Conservation (phyloP, 2,797 vertebrate species). For the Tiaroga cobitis region DNA sequence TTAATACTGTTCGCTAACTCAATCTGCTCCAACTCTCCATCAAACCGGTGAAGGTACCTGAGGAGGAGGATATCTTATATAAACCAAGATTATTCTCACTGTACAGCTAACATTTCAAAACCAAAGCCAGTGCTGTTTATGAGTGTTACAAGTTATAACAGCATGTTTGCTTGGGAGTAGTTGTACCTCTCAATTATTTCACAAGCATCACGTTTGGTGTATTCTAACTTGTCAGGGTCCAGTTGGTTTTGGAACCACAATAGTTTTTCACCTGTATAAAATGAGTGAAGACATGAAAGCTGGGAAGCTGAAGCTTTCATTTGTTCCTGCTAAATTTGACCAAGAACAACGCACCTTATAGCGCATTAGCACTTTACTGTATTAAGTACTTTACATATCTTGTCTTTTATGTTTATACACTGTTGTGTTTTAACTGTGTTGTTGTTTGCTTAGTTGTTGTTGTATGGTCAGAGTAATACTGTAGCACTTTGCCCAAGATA, state of each 20-base stretch:
- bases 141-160: too few species aligned
- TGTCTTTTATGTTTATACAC: too few species aligned
- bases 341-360: too few species aligned
- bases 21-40: conserved; percentile 91
- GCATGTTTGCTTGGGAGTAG: background rate
- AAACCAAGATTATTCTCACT: background rate
- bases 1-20: conserved; percentile 91
- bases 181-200: conserved; percentile 87
- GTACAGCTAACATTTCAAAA: background rate
- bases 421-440: too few species aligned
- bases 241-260: conserved; percentile 92
- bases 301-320: too few species aligned
- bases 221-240: conserved; percentile 81
- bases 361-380: too few species aligned
- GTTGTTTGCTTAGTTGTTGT: too few species aligned
- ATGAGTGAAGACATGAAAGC: background rate
- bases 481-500: too few species aligned
- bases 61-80: background rate
- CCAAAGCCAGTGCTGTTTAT: background rate
- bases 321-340: too few species aligned
- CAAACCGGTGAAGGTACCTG: conserved; percentile 92
- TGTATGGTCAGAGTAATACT: too few species aligned
- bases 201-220: conserved; percentile 87
- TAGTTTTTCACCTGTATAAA: conserved; percentile 87
- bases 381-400: too few species aligned